Percentiles rank a stretch among this genome's conserved stretches.
Evolutionary conservation across 2,888 invertebrate genomes (phyloP).

Genomic region (Mystacides longicornis): DNA sequence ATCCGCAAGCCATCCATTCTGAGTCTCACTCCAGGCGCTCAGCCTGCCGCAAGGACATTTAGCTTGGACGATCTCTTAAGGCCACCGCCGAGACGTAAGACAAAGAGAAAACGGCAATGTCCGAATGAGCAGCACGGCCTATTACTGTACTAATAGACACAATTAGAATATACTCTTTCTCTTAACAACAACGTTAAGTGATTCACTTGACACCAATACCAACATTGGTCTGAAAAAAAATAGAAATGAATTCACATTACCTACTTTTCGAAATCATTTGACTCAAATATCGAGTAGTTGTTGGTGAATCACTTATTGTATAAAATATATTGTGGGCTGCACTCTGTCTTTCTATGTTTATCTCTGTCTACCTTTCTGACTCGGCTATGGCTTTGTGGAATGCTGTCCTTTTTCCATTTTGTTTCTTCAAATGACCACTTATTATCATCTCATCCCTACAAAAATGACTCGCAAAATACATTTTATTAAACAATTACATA

Average conservation of each 20-base stretch:
- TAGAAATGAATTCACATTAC: no score
- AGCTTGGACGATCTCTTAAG: slow-evolving; percentile 84
- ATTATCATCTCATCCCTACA: not conserved
- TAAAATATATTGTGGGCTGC: slow-evolving; percentile 18
- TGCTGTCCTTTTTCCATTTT: slow-evolving; percentile 14
- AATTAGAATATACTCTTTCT: slow-evolving; percentile 6
- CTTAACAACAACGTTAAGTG: slow-evolving; percentile 1
- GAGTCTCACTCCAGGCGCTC: slow-evolving; percentile 57
- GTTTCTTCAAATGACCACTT: not conserved
- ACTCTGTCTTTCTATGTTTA: slow-evolving; percentile 13
- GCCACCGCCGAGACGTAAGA: slow-evolving; percentile 76
- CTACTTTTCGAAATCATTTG: no score
- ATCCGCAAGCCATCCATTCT: slow-evolving; percentile 82
- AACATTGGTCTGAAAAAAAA: not conserved
- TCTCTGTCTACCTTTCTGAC: slow-evolving; percentile 14
- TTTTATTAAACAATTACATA: no score
- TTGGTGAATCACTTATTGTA: slow-evolving; percentile 11
- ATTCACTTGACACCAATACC: not conserved
- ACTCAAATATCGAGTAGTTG: no score
- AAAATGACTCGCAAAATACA: not conserved
- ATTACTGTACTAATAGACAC: not conserved
- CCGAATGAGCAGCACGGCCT: not conserved
- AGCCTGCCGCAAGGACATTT: slow-evolving; percentile 72
- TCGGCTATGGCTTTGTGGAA: slow-evolving; percentile 21
- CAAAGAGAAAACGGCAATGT: slow-evolving; percentile 26